Base-by-base conservation (phyloP, 92 coral and sea anemone species). In the Zoanthus sociatus region DNA sequence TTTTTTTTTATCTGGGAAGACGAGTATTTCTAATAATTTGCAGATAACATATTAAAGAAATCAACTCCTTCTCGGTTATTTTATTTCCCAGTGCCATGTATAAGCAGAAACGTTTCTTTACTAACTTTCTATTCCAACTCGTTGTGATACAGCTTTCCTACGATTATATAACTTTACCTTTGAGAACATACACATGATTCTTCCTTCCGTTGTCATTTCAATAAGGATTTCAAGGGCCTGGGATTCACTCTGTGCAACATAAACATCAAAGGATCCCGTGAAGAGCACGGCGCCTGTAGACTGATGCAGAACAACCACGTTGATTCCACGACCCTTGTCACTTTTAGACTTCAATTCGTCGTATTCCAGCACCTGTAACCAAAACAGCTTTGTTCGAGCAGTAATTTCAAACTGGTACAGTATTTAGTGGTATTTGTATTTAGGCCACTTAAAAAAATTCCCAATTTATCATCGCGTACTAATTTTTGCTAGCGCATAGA, bases 151-250 rank as follows among this genome's bases (percentile, higher is more conserved):
- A 11, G 5, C 9, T 15, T 0, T 15, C 78, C 9, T n/a, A 7
- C 3, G 42, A 37, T 37, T 12, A 26, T 26, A 26, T 26, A 26
- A 26, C 26, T 46, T 42, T 64, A 89, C 92, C 92, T 89, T 89
- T 46, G 87, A 87, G 4, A 88, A 48, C n/a, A 89, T 69, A 60
- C 92, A 89, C 76, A 89, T 15, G 31, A 89, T 89, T 58, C 92
- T 77, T 51, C 92, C 92, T 12, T 89, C 92, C 14, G 92, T 84
- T 16, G 79, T 79, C 92, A 89, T 89, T 31, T 85, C 86, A 14
- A 89, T 68, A 18, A 85, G 78, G 4, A 83, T 51, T 47, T 84
- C 89, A 6, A 89, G 75, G 7, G 71, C 37, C 56, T 86, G 89
- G 66, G 89, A 72, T 45, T 89, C 92, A 18, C 87, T 88, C 47